Evolutionary conservation across 2,888 invertebrate species (phyloP), one percentile per base, ranked within the genome.

Genomic region (Trileptium ribeirensis): DNA sequence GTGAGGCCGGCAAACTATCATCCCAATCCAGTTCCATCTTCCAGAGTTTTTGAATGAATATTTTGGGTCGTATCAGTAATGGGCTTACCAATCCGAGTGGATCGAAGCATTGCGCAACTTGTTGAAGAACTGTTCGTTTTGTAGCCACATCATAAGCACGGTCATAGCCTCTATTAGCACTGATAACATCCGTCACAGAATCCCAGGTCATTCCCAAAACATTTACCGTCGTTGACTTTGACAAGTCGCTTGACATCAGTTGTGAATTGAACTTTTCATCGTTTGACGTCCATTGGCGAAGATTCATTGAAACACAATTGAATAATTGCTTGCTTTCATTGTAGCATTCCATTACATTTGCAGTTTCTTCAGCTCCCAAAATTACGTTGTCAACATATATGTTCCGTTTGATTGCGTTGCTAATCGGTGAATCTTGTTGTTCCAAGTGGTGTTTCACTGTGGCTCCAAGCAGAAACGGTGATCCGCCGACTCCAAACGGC

Each of bases 401-500:
- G n/a, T 77, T 77, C 8, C 37, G 8, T 8, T 8, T 3, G n/a
- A 77, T 77, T n/a, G 15, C n/a, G n/a, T 77, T n/a, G 3, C 3
- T 34, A 15, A 77, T 34, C 15, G 33, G 34, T 3, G 29, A 15
- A n/a, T 37, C 77, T 8, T 2, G 8, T n/a, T 77, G 33, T 37
- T n/a, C 15, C 74, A 70, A 70, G 40, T 82, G 83, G 15, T 75
- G 33, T 19, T 81, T 67, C 8, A 86, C 82, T 0, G 83, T 67
- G 1, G 74, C 79, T 0, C 74, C 79, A 19, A 85, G 81, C 31
- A 85, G 39, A 67, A 81, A 84, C 0, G 85, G 85, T 8, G 78
- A 74, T 0, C 67, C 67, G 1, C 37, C 78, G 0, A 84, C 67
- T 24, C 85, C 85, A 40, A 85, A 85, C 1, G 84, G 84, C 0